Evolutionary conservation across 2,888 invertebrate species (phyloP), one percentile per base, ranked within the genome.

Genomic region (Ptilodon capucinus): DNA sequence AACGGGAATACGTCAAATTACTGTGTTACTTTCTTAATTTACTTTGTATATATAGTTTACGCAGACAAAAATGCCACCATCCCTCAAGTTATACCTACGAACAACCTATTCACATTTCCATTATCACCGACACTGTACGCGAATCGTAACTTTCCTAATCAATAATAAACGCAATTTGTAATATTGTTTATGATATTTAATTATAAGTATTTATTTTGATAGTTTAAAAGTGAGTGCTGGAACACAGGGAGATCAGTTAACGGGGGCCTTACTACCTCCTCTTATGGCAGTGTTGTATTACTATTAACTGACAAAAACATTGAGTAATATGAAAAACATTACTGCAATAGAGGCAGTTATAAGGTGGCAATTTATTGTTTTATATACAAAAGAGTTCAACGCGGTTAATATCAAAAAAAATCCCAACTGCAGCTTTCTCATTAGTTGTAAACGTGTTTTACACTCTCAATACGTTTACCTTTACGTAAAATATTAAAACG

Each of bases 151-250:
- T 64, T 54, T 63, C 56, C 48, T 64, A 58, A 51, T 52, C 48
- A 44, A 40, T 23, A 44, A 42, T 51, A 52, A 64, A 68, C 59
- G 64, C 67, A 51, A 68, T 77, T 79, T 82, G 71, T 81, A 81
- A 80, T 68, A 71, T 79, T 79, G 76, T 79, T 77, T 84, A 82
- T 81, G 84, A 82, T 85, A 82, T 84, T n/a, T 84, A 79, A 76
- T 19, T 66, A 60, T 83, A 86, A 86, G 86, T 87, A 87, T 87
- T 87, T 87, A 87, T 87, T 87, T 86, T 81, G 77, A 71, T 84
- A 84, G 80, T 71, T 57, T 55, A 49, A 36, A 51, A 49, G 53
- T 55, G 58, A 62, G 56, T 59, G 58, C 54, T 59, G 51, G 55
- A 51, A 41, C 49, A 54, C 52, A 57, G 39, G 48, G 44, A 39